Evolutionary conservation across 1,140 invertebrate genomes (phyloP).

Genomic region (Drosophila navojoa): DNA sequence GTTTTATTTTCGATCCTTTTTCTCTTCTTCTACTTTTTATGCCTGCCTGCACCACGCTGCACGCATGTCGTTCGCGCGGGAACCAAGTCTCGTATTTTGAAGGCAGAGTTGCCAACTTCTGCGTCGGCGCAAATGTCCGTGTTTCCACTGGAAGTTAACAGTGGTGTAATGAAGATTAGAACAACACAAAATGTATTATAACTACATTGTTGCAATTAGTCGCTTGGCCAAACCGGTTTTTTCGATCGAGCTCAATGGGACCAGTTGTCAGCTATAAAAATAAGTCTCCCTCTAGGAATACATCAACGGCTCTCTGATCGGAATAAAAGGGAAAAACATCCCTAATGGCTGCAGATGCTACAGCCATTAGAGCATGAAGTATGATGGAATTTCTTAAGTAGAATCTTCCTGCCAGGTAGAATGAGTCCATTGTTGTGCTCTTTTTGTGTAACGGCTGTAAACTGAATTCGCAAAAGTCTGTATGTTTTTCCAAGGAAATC

Average conservation of each 20-base stretch:
- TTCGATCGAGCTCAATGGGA: conserved; percentile 33
- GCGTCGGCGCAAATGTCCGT: background rate
- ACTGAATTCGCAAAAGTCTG: conserved; percentile 27
- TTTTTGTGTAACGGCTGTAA: conserved; percentile 1
- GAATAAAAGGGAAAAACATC: conserved; percentile 46
- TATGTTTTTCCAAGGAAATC: background rate
- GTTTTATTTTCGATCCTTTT: conserved; percentile 23
- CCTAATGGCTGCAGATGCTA: conserved; percentile 24
- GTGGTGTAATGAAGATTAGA: background rate
- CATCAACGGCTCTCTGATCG: conserved; percentile 51
- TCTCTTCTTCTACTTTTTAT: conserved; percentile 9
- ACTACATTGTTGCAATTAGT: background rate
- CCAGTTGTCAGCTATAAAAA: conserved; percentile 10
- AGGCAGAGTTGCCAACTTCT: conserved; percentile 38
- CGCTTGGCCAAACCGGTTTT: conserved; percentile 45
- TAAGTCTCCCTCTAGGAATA: conserved; percentile 22
- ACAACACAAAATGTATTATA: background rate
- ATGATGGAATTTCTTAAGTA: conserved; percentile 15
- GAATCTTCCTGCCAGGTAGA: conserved; percentile 39
- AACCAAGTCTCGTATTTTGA: conserved; percentile 37
- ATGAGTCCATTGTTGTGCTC: conserved; percentile 4
- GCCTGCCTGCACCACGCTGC: conserved; percentile 15
- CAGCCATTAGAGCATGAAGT: conserved; percentile 30
- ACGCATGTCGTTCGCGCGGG: conserved; percentile 49
- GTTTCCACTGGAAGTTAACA: background rate